Evolutionary conservation across 1,140 invertebrate genomes (phyloP).

Genomic region (Macrocentrus cingulum): DNA sequence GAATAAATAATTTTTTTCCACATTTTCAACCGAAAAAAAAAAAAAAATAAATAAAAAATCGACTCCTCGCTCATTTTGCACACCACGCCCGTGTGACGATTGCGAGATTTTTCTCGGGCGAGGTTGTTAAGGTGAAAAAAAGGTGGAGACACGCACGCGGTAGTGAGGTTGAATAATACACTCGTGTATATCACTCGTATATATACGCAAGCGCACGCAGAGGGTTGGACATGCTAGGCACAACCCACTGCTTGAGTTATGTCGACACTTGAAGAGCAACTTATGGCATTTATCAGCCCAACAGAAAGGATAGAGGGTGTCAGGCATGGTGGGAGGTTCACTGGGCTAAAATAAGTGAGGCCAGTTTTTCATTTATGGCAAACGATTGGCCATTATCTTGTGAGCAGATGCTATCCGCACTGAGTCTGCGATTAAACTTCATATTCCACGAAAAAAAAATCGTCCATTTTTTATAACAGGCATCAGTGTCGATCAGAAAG

Average conservation of each 20-base stretch:
- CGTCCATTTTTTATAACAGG: no score
- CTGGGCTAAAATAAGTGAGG: conserved; percentile 15
- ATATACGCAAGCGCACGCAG: conserved; percentile 9
- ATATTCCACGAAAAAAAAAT: no score
- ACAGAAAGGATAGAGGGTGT: conserved; percentile 30
- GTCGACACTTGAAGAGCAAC: conserved; percentile 29
- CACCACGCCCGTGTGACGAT: no score
- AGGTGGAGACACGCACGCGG: background rate
- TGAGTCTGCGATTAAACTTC: no score
- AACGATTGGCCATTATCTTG: conserved; percentile 39
- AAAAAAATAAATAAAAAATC: no score
- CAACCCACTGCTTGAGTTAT: conserved; percentile 34
- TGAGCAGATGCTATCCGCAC: conserved; percentile 33
- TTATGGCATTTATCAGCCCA: conserved; percentile 41
- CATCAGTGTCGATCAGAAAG: no score
- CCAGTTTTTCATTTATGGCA: conserved; percentile 41
- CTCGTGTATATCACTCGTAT: background rate
- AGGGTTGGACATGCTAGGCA: conserved; percentile 15
- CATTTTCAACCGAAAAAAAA: background rate
- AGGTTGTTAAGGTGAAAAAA: background rate
- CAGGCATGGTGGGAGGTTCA: conserved; percentile 35
- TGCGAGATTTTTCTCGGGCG: background rate
- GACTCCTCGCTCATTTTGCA: no score
- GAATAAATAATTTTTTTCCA: no score
- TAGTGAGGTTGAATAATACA: no score